phyloP scores from a whole-genome alignment of 2,888 invertebrate species.

The Philopedon plagiatum region DNA sequence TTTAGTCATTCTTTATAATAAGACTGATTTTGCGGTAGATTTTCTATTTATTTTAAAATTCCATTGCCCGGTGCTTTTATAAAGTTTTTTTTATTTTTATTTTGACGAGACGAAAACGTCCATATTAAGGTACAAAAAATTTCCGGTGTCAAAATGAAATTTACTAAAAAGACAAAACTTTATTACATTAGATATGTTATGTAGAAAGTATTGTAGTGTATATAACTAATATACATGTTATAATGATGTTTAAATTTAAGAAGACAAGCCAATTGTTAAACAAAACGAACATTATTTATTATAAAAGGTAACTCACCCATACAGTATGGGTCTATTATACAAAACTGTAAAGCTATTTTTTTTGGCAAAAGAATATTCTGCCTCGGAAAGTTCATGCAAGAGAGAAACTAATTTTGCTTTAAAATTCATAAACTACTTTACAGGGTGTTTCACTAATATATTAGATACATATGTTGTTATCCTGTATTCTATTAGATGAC shows the following conservation, averaged over 20 bases:
- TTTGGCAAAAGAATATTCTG: too few relatives aligned
- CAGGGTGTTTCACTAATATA: too few relatives aligned
- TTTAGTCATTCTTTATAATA: constrained; percentile 7
- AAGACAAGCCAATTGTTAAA: constrained; percentile 12
- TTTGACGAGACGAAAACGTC: constrained; percentile 15
- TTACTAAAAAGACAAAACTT: background rate
- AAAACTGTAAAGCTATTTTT: too few relatives aligned
- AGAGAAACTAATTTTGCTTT: too few relatives aligned
- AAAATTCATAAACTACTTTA: too few relatives aligned
- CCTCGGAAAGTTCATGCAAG: too few relatives aligned
- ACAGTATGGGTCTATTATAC: too few relatives aligned
- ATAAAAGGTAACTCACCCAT: background rate
- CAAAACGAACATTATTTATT: background rate
- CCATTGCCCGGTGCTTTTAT: constrained; percentile 2
- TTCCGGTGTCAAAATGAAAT: background rate
- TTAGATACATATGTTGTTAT: too few relatives aligned
- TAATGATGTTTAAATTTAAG: background rate
- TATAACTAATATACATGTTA: background rate
- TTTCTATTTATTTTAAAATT: constrained; percentile 5
- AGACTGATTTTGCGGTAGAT: constrained; percentile 16
- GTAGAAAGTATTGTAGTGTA: background rate
- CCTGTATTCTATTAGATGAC: too few relatives aligned
- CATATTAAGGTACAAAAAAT: constrained; percentile 15
- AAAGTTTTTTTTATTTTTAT: background rate
- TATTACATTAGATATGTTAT: background rate